Conservation (phyloP, 2,888 invertebrate species). For the Cheilosia impressa region DNA sequence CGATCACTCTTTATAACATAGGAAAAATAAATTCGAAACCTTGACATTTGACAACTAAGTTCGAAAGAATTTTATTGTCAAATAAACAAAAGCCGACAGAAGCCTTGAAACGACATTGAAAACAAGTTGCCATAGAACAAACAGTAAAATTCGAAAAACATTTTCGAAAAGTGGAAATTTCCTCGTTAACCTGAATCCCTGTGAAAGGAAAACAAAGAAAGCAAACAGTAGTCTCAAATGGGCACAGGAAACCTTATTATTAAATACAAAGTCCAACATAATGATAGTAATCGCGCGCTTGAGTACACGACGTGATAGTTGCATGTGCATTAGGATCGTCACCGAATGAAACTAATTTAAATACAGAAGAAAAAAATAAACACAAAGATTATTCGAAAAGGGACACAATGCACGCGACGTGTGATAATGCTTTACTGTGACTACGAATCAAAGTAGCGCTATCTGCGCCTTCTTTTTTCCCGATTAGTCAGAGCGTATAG, state of each 20-base stretch:
- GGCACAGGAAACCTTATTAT: slow-evolving; percentile 48
- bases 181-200: not conserved
- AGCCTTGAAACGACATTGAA: no score
- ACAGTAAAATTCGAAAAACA: no score
- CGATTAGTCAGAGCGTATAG: slow-evolving; percentile 48
- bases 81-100: no score
- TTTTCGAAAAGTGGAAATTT: no score
- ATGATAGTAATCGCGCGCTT: slow-evolving; percentile 66
- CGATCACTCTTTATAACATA: not conserved
- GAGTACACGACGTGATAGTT: slow-evolving; percentile 65
- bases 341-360: slow-evolving; percentile 46
- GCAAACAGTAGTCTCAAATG: not conserved
- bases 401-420: slow-evolving; percentile 54
- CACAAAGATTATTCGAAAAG: slow-evolving; percentile 23
- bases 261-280: slow-evolving; percentile 42
- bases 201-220: slow-evolving; percentile 39
- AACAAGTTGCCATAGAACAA: no score
- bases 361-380: slow-evolving; percentile 27
- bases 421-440: slow-evolving; percentile 32
- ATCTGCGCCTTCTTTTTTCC: slow-evolving; percentile 14
- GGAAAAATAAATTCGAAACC: not conserved
- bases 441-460: slow-evolving; percentile 2
- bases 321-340: slow-evolving; percentile 64
- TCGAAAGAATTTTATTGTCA: no score
- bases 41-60: not conserved